phyloP scores from a whole-genome alignment of 2,888 invertebrate genomes.

The Camptogramma bilineatum region DNA sequence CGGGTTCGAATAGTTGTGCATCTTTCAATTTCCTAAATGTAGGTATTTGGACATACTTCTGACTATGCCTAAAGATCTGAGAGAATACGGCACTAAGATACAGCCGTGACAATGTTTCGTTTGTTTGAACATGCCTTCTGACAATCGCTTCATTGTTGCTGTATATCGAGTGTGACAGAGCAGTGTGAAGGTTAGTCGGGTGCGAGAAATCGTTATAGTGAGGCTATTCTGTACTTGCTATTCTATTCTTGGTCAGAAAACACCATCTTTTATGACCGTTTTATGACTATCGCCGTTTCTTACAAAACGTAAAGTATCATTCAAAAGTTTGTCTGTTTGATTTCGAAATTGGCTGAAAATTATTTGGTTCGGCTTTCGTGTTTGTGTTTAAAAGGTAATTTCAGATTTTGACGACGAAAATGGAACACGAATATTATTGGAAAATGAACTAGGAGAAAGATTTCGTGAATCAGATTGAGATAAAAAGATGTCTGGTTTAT shows the following conservation, averaged over 20 bases:
- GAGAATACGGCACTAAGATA: too few relatives aligned
- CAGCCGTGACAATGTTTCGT: too few relatives aligned
- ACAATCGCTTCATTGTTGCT: too few relatives aligned
- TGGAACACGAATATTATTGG: background rate
- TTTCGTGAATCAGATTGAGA: background rate
- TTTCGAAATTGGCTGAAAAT: conserved; percentile 25
- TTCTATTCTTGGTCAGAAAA: background rate
- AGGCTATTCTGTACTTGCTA: too few relatives aligned
- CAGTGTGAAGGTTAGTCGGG: too few relatives aligned
- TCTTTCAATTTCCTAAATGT: too few relatives aligned
- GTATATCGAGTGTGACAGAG: too few relatives aligned
- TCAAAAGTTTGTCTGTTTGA: conserved; percentile 39
- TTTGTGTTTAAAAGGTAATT: conserved; percentile 34
- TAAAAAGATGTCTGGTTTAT: background rate
- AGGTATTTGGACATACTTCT: too few relatives aligned
- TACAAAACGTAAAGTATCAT: conserved; percentile 47
- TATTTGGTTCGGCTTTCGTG: conserved; percentile 20
- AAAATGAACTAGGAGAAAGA: background rate
- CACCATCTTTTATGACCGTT: background rate
- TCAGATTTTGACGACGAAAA: conserved; percentile 25
- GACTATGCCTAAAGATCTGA: too few relatives aligned
- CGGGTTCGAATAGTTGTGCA: too few relatives aligned
- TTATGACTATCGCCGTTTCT: background rate
- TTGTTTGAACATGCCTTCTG: too few relatives aligned
- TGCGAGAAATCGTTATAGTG: too few relatives aligned